phyloP scores from a whole-genome alignment of 1,140 invertebrate species.

The Drosophila nebulosa region DNA sequence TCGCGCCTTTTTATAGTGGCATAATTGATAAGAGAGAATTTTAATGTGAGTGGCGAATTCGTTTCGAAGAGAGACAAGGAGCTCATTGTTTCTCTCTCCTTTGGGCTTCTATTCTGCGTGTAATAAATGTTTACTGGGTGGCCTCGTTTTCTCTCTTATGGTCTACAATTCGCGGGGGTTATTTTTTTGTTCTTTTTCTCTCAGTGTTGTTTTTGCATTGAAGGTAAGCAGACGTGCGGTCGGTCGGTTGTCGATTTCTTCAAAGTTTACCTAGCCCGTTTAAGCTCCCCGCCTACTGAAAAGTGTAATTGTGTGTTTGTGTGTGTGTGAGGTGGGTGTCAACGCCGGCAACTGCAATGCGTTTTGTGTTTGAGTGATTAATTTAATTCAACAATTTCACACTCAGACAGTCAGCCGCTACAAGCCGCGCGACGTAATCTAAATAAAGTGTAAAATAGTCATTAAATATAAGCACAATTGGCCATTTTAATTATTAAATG shows the following conservation, averaged over 20 bases:
- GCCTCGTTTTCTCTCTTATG: too few species aligned
- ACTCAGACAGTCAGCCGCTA: background rate
- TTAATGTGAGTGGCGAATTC: too few species aligned
- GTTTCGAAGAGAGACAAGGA: too few species aligned
- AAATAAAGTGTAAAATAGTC: slow-evolving; percentile 12
- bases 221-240: background rate
- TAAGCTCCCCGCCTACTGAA: background rate
- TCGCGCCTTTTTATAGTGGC: too few species aligned
- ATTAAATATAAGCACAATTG: slow-evolving; percentile 33
- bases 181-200: background rate
- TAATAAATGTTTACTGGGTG: too few species aligned
- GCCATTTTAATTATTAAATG: slow-evolving; percentile 24
- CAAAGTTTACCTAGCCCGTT: background rate
- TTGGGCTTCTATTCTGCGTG: too few species aligned
- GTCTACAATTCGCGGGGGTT: too few species aligned
- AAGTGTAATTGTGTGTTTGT: background rate
- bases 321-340: background rate
- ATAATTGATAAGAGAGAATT: too few species aligned
- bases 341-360: slow-evolving; percentile 26
- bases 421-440: slow-evolving; percentile 15
- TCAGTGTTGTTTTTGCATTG: background rate
- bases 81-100: too few species aligned
- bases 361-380: slow-evolving; percentile 9
- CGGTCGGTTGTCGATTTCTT: background rate
- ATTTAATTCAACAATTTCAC: background rate